phyloP scores from a whole-genome alignment of 2,888 invertebrate species.

The Ophion costatus region DNA sequence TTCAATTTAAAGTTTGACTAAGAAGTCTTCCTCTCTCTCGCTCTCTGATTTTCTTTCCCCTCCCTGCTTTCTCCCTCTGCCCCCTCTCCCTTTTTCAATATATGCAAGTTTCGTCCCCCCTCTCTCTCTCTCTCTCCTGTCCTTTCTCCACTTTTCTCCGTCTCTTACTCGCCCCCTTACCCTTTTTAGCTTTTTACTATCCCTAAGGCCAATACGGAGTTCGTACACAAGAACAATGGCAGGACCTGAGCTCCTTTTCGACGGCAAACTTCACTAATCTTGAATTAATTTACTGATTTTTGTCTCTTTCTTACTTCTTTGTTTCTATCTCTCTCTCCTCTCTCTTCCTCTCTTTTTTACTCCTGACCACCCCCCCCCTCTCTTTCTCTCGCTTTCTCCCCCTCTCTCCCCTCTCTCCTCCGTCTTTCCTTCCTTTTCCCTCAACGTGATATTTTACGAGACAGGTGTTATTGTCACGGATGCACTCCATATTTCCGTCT shows the following conservation, averaged over 20 bases:
- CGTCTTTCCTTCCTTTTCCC: not conserved
- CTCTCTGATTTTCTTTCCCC: slow-evolving; percentile 9
- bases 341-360: slow-evolving; percentile 28
- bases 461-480: slow-evolving; percentile 5
- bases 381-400: slow-evolving; percentile 16
- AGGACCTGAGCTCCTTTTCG: slow-evolving; percentile 37
- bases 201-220: not conserved
- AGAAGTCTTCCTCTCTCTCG: slow-evolving; percentile 7
- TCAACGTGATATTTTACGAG: not conserved
- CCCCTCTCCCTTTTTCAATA: not conserved
- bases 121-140: slow-evolving; percentile 3
- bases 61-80: slow-evolving; percentile 1
- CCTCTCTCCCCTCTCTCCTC: not conserved
- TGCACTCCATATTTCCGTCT: not conserved
- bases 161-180: slow-evolving; percentile 2
- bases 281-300: slow-evolving; percentile 38
- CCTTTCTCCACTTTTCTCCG: not conserved
- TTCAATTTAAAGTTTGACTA: slow-evolving; percentile 63
- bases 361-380: not conserved
- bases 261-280: slow-evolving; percentile 41
- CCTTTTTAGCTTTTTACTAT: not conserved
- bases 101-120: not conserved
- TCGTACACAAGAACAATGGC: slow-evolving; percentile 37
- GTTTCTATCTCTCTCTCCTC: slow-evolving; percentile 40
- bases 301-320: slow-evolving; percentile 35